Conservation (phyloP, 2,888 invertebrate species). For the Tipula lateralis region DNA sequence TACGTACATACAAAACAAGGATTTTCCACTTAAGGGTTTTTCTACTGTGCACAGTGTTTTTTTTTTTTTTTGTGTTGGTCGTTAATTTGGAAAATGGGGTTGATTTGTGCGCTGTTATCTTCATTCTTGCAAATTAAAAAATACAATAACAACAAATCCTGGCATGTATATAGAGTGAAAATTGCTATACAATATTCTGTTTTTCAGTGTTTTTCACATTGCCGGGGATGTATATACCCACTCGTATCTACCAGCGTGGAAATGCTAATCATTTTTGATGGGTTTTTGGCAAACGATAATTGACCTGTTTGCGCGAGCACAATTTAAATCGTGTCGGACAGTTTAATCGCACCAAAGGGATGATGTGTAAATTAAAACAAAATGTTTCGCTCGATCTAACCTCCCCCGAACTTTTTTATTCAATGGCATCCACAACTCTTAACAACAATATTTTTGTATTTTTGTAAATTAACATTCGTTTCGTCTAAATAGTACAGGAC, state of each 20-base stretch:
- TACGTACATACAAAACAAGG: background rate
- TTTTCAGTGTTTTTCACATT: background rate
- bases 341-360: background rate
- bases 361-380: background rate
- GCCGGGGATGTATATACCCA: background rate
- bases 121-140: background rate
- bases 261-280: background rate
- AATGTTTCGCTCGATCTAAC: no score
- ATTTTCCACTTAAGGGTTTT: background rate
- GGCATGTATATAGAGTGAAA: background rate
- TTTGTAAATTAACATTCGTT: slow-evolving; percentile 85
- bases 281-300: background rate
- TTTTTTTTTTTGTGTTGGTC: no score
- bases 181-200: background rate
- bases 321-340: background rate
- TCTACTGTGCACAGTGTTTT: background rate
- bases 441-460: slow-evolving; percentile 96
- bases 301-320: background rate
- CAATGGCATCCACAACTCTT: slow-evolving; percentile 96
- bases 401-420: slow-evolving; percentile 35
- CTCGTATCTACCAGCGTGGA: no score
- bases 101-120: slow-evolving; percentile 7
- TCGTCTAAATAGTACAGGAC: slow-evolving; percentile 89
- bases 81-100: background rate
- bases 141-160: background rate